Evolutionary conservation across 2,113 vertebrate genomes (phyloP), one percentile per base, ranked within the genome.

Genomic region (Calonectris borealis): DNA sequence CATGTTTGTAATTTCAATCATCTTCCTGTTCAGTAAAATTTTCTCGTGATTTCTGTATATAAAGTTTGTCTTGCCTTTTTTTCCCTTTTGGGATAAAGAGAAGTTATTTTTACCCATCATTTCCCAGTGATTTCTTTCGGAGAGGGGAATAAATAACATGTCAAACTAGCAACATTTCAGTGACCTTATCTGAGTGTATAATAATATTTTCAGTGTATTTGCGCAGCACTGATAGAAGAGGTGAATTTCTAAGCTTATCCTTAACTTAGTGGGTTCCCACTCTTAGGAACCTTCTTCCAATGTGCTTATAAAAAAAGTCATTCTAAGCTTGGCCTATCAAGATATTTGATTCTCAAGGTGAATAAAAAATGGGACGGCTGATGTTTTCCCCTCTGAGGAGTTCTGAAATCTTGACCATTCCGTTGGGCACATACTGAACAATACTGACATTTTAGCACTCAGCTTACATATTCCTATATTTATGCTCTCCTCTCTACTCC

Each of bases 181-280:
- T 73, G 93, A 93, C 81, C 58, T 92, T 89, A 94, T 65, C 89
- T 58, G 49, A 95, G 54, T 13, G 9, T 13, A 24, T 29, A 88
- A 85, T 86, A 86, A 73, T 61, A 72, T 87, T 93, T 89, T 65
- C 57, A 78, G 65, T 2, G 0, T 82, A 86, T 95, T 94, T 92
- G 55, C 73, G 79, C 81, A 54, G 61, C 61, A 21, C 57, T 77
- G 40, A 95, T 54, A 85, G 49, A 84, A 61, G 44, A 85, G 48
- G 61, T 84, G 60, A 86, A 93, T 95, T 90, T 83, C 76, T 64
- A 51, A 92, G 86, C 68, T 90, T 57, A 72, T 86, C 46, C 64
- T 92, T 90, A 83, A 95, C 80, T 90, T 90, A 17, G 64, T 57
- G n/a, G 13, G 38, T 60, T 94, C 61, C 54, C 21, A 26, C 68